These are phyloP conservation scores for Chauna torquata DNA, from an alignment of 2,113 vertebrate species.

Conservation along the genomic window DNA sequence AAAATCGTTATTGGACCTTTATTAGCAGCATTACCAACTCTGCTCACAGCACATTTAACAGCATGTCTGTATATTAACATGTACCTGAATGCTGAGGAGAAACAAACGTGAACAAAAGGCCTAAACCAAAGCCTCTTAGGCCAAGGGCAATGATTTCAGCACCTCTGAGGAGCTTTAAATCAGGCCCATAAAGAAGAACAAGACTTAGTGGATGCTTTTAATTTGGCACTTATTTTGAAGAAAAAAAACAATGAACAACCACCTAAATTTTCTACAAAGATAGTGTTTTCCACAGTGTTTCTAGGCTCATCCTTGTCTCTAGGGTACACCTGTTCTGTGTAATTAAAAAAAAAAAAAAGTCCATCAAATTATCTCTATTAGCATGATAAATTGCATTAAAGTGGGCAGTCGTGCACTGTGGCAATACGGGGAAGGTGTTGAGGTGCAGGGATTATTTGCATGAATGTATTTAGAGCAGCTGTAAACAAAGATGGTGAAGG, in stretches of 20 bases:
- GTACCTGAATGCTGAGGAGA: neutral
- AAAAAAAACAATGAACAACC: neutral
- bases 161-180: neutral
- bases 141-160: neutral
- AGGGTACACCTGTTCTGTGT: neutral
- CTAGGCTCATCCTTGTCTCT: neutral
- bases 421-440: neutral
- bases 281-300: neutral
- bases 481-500: neutral
- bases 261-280: neutral
- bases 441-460: neutral
- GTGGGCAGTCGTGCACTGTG: fast-evolving
- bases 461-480: neutral
- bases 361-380: neutral
- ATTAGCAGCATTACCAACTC: neutral
- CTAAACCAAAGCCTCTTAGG: neutral
- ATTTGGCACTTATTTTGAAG: neutral
- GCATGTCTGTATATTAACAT: neutral
- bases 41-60: neutral
- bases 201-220: neutral
- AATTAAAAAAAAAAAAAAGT: neutral
- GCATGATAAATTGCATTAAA: neutral
- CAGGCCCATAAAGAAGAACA: neutral
- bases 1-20: neutral
- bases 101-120: neutral